Evolutionary conservation across 1,140 invertebrate species (phyloP).

Genomic region (Linepithema humile): DNA sequence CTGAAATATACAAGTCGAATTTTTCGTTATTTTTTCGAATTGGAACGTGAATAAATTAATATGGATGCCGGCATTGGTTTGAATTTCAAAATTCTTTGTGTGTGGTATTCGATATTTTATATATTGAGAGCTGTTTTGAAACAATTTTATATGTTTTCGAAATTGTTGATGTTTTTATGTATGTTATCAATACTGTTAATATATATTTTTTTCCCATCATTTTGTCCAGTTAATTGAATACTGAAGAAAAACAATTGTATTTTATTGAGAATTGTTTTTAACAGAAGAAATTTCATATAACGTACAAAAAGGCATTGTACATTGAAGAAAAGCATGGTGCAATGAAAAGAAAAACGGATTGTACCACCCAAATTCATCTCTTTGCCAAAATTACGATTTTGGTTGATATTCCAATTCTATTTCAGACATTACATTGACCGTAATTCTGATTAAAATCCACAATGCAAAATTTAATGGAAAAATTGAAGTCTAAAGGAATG

Average conservation of each 20-base stretch:
- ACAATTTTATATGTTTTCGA: constrained; percentile 39
- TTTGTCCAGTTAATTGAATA: not conserved
- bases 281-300: not conserved
- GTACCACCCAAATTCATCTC: not conserved
- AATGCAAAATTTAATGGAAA: not conserved
- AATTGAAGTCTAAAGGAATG: not conserved
- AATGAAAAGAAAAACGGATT: not conserved
- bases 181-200: constrained; percentile 8
- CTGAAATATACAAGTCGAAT: constrained; percentile 3
- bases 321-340: not conserved
- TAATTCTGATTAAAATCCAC: not conserved
- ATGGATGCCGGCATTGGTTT: constrained; percentile 39
- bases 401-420: not conserved
- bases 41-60: constrained; percentile 44
- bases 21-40: constrained; percentile 25
- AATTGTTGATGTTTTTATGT: constrained; percentile 29
- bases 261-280: constrained; percentile 12
- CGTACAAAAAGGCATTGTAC: not conserved
- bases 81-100: constrained; percentile 42
- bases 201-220: constrained; percentile 19
- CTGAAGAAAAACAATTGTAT: constrained; percentile 10
- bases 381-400: constrained; percentile 23
- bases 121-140: constrained; percentile 38
- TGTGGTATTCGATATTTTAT: constrained; percentile 19
- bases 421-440: not conserved